Evolutionary conservation across 2,113 vertebrate species (phyloP).

Genomic region (Speoplatyrhinus poulsoni): DNA sequence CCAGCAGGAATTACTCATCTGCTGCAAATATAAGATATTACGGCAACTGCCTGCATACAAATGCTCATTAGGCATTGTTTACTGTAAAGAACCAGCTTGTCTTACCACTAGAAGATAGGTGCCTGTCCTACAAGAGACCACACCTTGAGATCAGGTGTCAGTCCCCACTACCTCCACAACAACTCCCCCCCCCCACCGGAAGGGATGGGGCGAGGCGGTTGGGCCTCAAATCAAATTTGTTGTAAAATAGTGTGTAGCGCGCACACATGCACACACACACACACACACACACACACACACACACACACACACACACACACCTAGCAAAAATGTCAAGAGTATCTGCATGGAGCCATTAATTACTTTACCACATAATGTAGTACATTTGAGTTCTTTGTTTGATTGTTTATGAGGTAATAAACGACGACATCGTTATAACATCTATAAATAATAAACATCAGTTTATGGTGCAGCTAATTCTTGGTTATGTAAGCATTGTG

Average conservation of each 20-base stretch:
- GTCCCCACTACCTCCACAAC: slow-evolving; percentile 24
- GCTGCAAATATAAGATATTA: slow-evolving; percentile 33
- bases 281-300: too few species aligned
- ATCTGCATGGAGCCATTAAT: too few species aligned
- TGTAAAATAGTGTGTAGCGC: too few species aligned
- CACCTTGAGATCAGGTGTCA: slow-evolving; percentile 33
- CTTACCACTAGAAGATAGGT: slow-evolving; percentile 8
- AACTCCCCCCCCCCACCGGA: background rate
- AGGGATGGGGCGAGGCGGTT: slow-evolving; percentile 25
- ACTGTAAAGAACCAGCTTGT: slow-evolving; percentile 22
- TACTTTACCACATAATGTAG: too few species aligned
- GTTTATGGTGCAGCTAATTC: too few species aligned
- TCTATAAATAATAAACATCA: too few species aligned
- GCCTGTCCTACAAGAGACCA: background rate
- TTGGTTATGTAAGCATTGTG: background rate
- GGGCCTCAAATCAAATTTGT: slow-evolving; percentile 38
- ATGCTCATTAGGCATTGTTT: slow-evolving; percentile 39
- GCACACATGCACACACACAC: slow-evolving; percentile 10
- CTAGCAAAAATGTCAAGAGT: too few species aligned
- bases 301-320: slow-evolving; percentile 7
- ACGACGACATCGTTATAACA: too few species aligned
- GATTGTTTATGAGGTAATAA: too few species aligned
- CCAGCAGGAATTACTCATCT: slow-evolving; percentile 35
- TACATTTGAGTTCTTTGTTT: too few species aligned
- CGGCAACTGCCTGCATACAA: slow-evolving; percentile 19